Base-by-base conservation (phyloP, 2,888 invertebrate species). In the Eupithecia centaureata region DNA sequence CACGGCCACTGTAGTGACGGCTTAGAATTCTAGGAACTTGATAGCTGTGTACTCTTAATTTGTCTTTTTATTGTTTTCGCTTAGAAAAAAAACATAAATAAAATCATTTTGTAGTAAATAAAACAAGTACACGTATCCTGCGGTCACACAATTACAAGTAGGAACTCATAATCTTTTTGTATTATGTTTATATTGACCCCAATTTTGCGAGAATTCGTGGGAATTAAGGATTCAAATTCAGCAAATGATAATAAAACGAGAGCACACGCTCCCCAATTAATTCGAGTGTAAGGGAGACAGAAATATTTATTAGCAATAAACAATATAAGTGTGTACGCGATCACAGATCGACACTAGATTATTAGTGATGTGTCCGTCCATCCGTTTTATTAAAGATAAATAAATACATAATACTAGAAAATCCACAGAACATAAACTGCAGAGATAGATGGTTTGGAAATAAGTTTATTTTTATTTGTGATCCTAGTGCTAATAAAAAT, bases 231-330 rank as follows among this genome's bases (percentile, higher is more conserved):
- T 67, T 65, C 25, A 57, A 71, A 65, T 67, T 67, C 63, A 25
- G 33, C 28, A 56, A 51, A 30, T 42, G n/a, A 51, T 32, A 61
- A 30, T 51, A 32, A 63, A 67, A 57, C 12, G 32, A 22, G 30
- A 56, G 67, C 72, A 78, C 83, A 82, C 84, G 79, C 82, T 78
- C 68, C 75, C 68, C 74, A 79, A 81, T 84, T 82, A 84, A 84
- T 84, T 83, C 71, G 71, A 75, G 68, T 74, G 63, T 66, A n/a
- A 57, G 61, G 61, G 68, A 75, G 52, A 72, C 79, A 77, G 77
- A 78, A 70, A 82, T 84, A 82, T 85, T 85, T 85, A 85, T 84
- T 82, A 77, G 79, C 77, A 72, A 82, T 83, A 83, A 83, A 84
- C 77, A 76, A 76, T 82, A 76, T 82, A 78, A 80, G 76, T 75